Percentiles rank a stretch among this genome's conserved stretches.
Conservation (phyloP, 2,888 invertebrate species). For the Troglohyphantes excavatus region DNA sequence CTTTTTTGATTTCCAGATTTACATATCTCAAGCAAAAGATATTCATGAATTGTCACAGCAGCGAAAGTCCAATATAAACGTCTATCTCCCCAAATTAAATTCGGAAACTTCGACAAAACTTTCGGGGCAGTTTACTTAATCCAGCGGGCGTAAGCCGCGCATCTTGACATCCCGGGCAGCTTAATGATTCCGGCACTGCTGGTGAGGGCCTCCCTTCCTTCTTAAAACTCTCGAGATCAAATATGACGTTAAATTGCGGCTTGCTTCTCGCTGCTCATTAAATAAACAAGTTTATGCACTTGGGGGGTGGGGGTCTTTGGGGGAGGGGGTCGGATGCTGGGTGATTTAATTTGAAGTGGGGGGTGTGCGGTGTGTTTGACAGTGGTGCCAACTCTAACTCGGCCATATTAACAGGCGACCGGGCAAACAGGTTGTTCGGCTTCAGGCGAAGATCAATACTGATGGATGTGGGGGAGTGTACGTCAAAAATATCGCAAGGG, state of each 20-base stretch:
- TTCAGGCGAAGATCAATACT: slow-evolving; percentile 21
- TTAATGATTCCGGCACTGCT: slow-evolving; percentile 37
- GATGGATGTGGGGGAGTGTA: background rate
- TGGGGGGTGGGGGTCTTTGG: background rate
- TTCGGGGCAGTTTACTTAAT: slow-evolving; percentile 35
- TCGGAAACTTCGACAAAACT: slow-evolving; percentile 31
- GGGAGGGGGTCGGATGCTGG: background rate
- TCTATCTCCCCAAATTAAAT: slow-evolving; percentile 45
- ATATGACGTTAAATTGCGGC: slow-evolving; percentile 56
- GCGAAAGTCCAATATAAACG: background rate
- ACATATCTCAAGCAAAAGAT: slow-evolving; percentile 11
- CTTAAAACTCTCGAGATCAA: slow-evolving; percentile 51
- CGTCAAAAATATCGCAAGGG: background rate
- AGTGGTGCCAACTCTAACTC: slow-evolving; percentile 14
- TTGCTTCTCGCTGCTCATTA: slow-evolving; percentile 31
- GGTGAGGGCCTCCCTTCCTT: background rate
- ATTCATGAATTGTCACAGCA: slow-evolving; percentile 3
- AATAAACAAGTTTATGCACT: slow-evolving; percentile 49
- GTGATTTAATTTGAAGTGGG: slow-evolving; percentile 58
- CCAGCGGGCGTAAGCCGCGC: slow-evolving; percentile 7
- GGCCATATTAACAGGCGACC: slow-evolving; percentile 38
- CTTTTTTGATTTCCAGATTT: background rate
- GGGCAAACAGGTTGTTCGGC: slow-evolving; percentile 43
- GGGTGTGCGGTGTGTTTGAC: slow-evolving; percentile 22
- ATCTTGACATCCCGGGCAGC: slow-evolving; percentile 40